Base-by-base conservation (phyloP, 2,888 invertebrate genomes). In the Nycteola revayana region DNA sequence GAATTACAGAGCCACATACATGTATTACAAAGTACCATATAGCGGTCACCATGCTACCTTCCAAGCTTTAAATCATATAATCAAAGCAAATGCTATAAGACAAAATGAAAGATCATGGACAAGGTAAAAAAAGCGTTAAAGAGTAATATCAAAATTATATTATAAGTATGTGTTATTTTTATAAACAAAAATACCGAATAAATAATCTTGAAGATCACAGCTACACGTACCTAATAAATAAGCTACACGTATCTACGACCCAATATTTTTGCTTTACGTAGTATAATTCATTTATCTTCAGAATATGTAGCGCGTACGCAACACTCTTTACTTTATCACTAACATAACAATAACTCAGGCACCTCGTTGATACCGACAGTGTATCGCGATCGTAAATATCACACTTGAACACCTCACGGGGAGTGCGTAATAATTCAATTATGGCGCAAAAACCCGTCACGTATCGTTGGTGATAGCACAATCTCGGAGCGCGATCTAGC, bases 351-450 rank as follows among this genome's bases (percentile, higher is more conserved):
- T 56, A 59, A 56, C 43, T 58, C 56, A 54, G 28, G 20, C 39
- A 33, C 36, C 30, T 53, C 43, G 49, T 49, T 51, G 51, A 49
- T 51, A 58, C 40, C 45, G 50, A 43, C 32, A 49, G 51, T 55
- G 49, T 51, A 46, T 52, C 51, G 55, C 30, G 42, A 47, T 62
- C 68, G 61, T 75, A 73, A 75, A 77, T 69, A 75, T 72, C 60
- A 62, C 41, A 49, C 58, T 48, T 36, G 39, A 51, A 49, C 65
- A 68, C 67, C 60, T 66, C 62, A 49, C 52, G 55, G 53, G 53
- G 65, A 60, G 65, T 64, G 72, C 71, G 71, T 78, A 72, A 77
- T 82, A 79, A 82, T 78, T 82, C 77, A 82, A 80, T 82, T 82
- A 81, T 66, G 72, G 65, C 63, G 65, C 71, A 73, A 81, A 73